Evolutionary conservation across 2,113 vertebrate genomes (phyloP).

Genomic region (Pavo muticus): DNA sequence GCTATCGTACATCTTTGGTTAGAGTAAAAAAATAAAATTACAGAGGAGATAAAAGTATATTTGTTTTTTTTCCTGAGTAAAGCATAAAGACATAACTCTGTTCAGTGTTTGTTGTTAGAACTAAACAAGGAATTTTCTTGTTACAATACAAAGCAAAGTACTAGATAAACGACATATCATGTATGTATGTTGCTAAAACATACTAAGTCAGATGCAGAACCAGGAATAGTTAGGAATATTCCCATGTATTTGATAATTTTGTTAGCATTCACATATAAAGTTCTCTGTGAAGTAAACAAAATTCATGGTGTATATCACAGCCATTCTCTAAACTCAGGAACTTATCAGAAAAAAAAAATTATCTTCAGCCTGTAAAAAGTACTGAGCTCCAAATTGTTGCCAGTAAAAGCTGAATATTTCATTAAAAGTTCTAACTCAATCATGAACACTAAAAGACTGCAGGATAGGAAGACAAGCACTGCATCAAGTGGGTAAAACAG

Average conservation of each 20-base stretch:
- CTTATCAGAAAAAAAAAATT: neutral
- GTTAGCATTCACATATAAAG: neutral
- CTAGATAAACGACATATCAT: neutral
- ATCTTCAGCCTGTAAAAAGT: neutral
- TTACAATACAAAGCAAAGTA: neutral
- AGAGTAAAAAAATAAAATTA: conserved; percentile 15
- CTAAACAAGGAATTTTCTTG: neutral
- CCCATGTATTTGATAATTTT: neutral
- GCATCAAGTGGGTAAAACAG: neutral
- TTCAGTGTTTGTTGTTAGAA: neutral
- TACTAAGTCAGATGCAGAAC: neutral
- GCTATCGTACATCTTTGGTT: neutral
- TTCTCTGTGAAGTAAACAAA: neutral
- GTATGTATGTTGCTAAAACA: neutral
- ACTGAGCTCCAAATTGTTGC: neutral
- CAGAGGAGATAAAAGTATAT: neutral
- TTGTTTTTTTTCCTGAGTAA: neutral
- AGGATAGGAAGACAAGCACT: neutral
- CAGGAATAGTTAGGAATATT: neutral
- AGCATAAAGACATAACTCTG: neutral
- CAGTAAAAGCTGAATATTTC: neutral
- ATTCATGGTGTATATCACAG: neutral
- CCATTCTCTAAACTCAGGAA: neutral
- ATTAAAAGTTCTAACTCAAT: neutral
- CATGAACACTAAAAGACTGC: neutral